Evolutionary conservation across 2,113 vertebrate species (phyloP).

Genomic region (Hiodon alosoides): DNA sequence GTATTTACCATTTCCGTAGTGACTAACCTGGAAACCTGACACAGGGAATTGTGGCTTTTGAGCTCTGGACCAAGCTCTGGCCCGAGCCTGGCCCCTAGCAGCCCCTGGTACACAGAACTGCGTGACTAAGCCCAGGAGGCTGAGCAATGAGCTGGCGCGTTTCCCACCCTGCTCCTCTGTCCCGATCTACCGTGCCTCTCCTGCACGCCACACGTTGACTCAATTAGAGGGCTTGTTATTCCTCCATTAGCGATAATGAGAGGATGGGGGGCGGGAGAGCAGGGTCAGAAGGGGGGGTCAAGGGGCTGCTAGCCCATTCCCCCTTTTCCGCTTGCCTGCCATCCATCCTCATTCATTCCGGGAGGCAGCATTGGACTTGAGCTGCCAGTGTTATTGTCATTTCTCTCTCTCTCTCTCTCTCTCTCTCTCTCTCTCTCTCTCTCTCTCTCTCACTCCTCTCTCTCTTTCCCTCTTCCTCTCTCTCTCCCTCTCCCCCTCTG

Average conservation of each 20-base stretch:
- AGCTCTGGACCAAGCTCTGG: constrained; percentile 21
- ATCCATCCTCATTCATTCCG: constrained; percentile 33
- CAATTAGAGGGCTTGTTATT: constrained; percentile 82
- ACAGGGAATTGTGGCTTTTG: constrained; percentile 29
- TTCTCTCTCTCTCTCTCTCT: not conserved
- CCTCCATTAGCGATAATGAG: constrained; percentile 84
- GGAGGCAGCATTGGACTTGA: constrained; percentile 25
- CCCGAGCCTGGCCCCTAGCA: constrained; percentile 5
- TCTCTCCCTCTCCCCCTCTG: not conserved
- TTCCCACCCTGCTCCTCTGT: constrained; percentile 13
- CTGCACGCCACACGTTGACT: constrained; percentile 57
- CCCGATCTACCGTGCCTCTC: not conserved
- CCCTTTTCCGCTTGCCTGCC: constrained; percentile 65
- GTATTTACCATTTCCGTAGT: no score
- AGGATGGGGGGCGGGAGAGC: constrained; percentile 27
- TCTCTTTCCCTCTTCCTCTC: not conserved
- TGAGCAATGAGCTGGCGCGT: constrained; percentile 35
- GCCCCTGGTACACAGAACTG: constrained; percentile 25
- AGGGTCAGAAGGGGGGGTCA: constrained; percentile 25
- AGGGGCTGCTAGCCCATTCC: constrained; percentile 59
- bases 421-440: not conserved
- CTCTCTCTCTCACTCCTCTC: no score
- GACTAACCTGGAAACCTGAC: not conserved
- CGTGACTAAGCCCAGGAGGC: constrained; percentile 38
- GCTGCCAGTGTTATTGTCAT: constrained; percentile 15